Percentiles rank a stretch among this genome's conserved stretches.
Conservation (phyloP, 1,140 invertebrate genomes). For the Archivesica marissinica region DNA sequence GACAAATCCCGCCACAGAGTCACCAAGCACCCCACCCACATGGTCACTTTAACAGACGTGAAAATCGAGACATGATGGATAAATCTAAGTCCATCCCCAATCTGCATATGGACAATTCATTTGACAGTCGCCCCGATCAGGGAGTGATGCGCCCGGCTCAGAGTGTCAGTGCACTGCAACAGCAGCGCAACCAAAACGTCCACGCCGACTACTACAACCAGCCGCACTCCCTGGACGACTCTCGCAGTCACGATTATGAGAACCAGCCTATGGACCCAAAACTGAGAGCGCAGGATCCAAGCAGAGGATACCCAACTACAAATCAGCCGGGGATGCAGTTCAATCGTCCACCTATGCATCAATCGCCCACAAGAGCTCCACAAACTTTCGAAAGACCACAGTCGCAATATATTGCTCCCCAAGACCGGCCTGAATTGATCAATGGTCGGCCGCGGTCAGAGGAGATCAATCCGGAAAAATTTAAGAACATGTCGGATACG, state of each 20-base stretch:
- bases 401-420: constrained; percentile 75
- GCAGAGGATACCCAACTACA: constrained; percentile 27
- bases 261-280: constrained; percentile 72
- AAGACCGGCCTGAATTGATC: constrained; percentile 60
- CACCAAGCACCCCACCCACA: constrained; percentile 47
- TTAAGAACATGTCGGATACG: constrained; percentile 76
- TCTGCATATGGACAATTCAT: constrained; percentile 76
- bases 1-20: constrained; percentile 22
- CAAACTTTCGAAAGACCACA: constrained; percentile 74
- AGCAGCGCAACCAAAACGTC: constrained; percentile 56
- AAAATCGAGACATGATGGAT: constrained; percentile 69
- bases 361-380: constrained; percentile 53
- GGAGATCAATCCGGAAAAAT: constrained; percentile 73
- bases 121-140: constrained; percentile 59
- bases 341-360: constrained; percentile 34
- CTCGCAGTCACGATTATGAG: constrained; percentile 75
- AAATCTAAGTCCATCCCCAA: constrained; percentile 80
- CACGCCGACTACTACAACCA: constrained; percentile 73
- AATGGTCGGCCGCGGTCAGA: constrained; percentile 77
- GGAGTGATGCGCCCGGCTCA: constrained; percentile 73
- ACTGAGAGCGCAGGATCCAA: constrained; percentile 12
- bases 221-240: constrained; percentile 62
- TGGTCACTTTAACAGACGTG: constrained; percentile 9
- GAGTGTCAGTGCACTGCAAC: constrained; percentile 76
- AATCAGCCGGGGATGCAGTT: constrained; percentile 44